Conservation (phyloP, 2,113 vertebrate genomes). For the Cryptomyrus ogoouensis region DNA sequence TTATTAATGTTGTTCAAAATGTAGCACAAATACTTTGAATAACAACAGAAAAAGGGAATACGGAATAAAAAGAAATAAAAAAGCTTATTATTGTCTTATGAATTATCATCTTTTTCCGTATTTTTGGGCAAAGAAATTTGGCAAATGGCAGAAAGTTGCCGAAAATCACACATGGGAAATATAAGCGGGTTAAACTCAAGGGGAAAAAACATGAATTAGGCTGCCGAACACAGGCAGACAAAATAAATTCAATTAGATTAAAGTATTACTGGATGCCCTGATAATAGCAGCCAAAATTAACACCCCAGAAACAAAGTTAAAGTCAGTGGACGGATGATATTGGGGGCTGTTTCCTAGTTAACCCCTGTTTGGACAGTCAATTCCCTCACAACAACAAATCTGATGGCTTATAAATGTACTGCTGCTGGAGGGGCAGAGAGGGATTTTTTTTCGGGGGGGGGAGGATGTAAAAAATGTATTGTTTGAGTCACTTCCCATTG, state of each 20-base stretch:
- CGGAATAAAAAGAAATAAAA: neutral
- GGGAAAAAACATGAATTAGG: constrained; percentile 8
- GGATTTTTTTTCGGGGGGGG: neutral
- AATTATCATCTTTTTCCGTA: constrained; percentile 1
- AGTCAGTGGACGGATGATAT: constrained; percentile 6
- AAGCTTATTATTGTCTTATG: neutral
- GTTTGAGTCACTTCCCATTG: constrained; percentile 17
- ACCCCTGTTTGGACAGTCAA: constrained; percentile 22
- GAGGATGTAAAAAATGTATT: constrained; percentile 15
- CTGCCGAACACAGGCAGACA: neutral
- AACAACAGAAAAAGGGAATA: neutral
- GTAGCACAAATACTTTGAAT: neutral
- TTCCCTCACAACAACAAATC: constrained; percentile 25
- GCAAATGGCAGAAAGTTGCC: constrained; percentile 2
- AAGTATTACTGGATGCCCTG: constrained; percentile 20
- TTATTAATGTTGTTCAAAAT: neutral
- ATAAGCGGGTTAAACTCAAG: neutral
- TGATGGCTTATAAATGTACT: constrained; percentile 24
- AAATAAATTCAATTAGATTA: constrained; percentile 20
- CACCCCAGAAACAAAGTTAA: constrained; percentile 2
- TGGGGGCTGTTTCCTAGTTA: constrained; percentile 12
- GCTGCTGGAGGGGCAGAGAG: neutral
- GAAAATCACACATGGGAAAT: constrained; percentile 5
- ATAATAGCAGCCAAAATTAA: constrained; percentile 17
- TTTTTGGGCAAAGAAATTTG: constrained; percentile 10